Evolutionary conservation across 2,888 invertebrate species (phyloP).

Genomic region (Drosophila paranaensis): DNA sequence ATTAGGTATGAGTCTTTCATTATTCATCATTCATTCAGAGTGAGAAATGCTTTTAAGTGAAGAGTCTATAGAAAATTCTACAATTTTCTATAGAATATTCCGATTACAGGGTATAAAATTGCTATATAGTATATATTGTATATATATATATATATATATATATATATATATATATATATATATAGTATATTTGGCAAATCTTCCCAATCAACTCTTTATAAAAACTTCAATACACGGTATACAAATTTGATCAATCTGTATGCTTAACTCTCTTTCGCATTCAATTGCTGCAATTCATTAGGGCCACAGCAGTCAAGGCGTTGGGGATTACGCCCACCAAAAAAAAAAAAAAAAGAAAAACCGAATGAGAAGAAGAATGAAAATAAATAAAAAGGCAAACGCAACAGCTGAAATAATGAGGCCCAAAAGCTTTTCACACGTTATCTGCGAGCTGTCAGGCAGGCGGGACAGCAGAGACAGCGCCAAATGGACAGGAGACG

Average conservation of each 20-base stretch:
- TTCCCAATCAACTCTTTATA: not conserved
- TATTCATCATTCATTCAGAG: too few species aligned
- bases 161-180: too few species aligned
- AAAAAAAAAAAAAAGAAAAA: not conserved
- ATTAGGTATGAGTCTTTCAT: too few species aligned
- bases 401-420: slow-evolving; percentile 12
- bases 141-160: too few species aligned
- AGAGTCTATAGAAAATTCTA: not conserved
- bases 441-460: slow-evolving; percentile 22
- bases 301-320: slow-evolving; percentile 2
- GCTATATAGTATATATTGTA: too few species aligned
- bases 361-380: not conserved
- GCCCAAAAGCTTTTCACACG: slow-evolving; percentile 38
- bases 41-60: too few species aligned
- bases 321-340: not conserved
- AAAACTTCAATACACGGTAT: not conserved
- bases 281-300: slow-evolving; percentile 27
- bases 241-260: slow-evolving; percentile 1
- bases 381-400: slow-evolving; percentile 2
- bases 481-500: not conserved
- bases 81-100: not conserved
- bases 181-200: too few species aligned
- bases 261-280: slow-evolving; percentile 12
- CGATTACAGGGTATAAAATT: not conserved
- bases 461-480: slow-evolving; percentile 3